Evolutionary conservation across 2,888 invertebrate genomes (phyloP).

Genomic region (Cryptus armator): DNA sequence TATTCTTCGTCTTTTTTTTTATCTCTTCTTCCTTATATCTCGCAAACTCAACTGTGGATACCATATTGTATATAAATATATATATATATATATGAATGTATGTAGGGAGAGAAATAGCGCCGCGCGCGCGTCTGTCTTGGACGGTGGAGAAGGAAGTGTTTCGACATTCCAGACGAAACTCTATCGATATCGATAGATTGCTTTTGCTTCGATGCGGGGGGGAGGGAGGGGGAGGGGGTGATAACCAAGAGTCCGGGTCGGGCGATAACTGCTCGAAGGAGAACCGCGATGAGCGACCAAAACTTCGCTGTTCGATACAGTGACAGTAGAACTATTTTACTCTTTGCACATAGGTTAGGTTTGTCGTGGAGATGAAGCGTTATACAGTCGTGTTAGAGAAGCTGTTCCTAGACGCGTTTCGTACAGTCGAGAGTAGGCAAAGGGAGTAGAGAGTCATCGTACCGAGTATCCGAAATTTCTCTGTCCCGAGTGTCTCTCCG

Average conservation of each 20-base stretch:
- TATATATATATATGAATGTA: too few species aligned
- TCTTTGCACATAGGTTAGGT: not conserved
- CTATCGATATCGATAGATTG: conserved; percentile 32
- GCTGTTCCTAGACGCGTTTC: not conserved
- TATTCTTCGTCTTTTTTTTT: not conserved
- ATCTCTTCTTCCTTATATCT: conserved; percentile 9
- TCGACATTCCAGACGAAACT: conserved; percentile 9
- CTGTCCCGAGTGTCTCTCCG: not conserved
- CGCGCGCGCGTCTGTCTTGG: not conserved
- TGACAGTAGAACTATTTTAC: not conserved
- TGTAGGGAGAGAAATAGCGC: not conserved
- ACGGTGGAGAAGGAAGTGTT: not conserved
- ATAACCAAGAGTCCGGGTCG: not conserved
- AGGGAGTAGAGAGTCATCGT: not conserved
- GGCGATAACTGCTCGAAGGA: conserved; percentile 6
- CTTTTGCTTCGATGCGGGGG: not conserved
- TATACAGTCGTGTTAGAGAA: too few species aligned
- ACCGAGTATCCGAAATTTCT: not conserved
- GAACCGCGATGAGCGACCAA: not conserved
- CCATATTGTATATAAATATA: not conserved
- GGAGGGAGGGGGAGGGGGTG: not conserved
- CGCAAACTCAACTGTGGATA: not conserved
- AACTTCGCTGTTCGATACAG: conserved; percentile 19
- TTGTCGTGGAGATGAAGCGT: not conserved
- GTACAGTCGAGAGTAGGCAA: not conserved